Evolutionary conservation across 2,888 invertebrate genomes (phyloP).

Genomic region (Conops quadrifasciatus): DNA sequence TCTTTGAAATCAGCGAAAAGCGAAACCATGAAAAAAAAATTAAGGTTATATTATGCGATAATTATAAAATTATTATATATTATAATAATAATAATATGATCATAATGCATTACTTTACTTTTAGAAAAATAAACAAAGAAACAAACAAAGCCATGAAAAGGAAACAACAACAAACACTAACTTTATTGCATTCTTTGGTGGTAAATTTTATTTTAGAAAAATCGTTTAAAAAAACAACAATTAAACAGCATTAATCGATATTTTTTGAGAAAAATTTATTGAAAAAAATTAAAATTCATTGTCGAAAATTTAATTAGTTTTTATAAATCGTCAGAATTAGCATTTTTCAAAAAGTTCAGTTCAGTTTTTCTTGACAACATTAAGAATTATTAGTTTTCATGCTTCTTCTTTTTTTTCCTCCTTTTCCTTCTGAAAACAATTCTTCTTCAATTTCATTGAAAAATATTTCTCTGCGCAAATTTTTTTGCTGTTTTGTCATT

Average conservation of each 20-base stretch:
- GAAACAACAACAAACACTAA: constrained; percentile 19
- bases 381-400: background rate
- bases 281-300: too few relatives aligned
- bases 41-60: constrained; percentile 29
- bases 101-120: constrained; percentile 5
- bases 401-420: background rate
- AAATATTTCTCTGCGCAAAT: too few relatives aligned
- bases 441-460: background rate
- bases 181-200: background rate
- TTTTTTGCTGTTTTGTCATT: background rate
- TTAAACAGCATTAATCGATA: background rate
- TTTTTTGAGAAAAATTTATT: background rate
- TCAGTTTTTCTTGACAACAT: background rate
- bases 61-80: background rate
- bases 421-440: background rate
- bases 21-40: constrained; percentile 6
- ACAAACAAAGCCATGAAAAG: background rate
- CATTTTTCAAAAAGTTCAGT: too few relatives aligned
- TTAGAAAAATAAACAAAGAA: background rate
- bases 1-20: background rate
- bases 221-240: background rate
- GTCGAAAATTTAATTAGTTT: too few relatives aligned
- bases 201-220: constrained; percentile 1
- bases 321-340: too few relatives aligned
- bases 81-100: background rate